phyloP scores from a whole-genome alignment of 2,113 vertebrate genomes.

The Malurus melanocephalus region DNA sequence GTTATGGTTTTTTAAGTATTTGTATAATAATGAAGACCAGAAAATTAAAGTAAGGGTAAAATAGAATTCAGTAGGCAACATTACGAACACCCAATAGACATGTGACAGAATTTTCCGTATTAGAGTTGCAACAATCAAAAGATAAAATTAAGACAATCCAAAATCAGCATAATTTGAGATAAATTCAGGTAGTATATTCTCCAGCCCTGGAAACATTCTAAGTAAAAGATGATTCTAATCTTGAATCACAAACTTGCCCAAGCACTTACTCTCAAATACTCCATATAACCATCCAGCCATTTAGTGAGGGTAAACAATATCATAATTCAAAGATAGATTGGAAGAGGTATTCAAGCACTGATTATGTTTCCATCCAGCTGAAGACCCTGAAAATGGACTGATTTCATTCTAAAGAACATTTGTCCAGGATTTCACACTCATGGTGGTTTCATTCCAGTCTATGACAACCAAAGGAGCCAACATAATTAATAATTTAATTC shows the following conservation, averaged over 20 bases:
- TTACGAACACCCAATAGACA: background rate
- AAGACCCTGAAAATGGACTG: background rate
- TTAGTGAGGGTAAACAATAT: background rate
- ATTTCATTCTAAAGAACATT: background rate
- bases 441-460: background rate
- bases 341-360: background rate
- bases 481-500: background rate
- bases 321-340: background rate
- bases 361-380: background rate
- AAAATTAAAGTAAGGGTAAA: background rate
- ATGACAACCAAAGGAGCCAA: background rate
- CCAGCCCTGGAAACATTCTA: background rate
- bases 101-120: background rate
- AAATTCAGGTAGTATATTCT: background rate
- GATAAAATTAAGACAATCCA: background rate
- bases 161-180: background rate
- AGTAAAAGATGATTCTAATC: accelerated
- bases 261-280: background rate
- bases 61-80: background rate
- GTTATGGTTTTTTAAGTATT: background rate
- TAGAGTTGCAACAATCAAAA: background rate
- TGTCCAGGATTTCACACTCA: background rate
- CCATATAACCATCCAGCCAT: background rate
- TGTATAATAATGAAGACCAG: background rate
- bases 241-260: background rate